Conservation (phyloP, 2,113 vertebrate species). For the Myodes glareolus region DNA sequence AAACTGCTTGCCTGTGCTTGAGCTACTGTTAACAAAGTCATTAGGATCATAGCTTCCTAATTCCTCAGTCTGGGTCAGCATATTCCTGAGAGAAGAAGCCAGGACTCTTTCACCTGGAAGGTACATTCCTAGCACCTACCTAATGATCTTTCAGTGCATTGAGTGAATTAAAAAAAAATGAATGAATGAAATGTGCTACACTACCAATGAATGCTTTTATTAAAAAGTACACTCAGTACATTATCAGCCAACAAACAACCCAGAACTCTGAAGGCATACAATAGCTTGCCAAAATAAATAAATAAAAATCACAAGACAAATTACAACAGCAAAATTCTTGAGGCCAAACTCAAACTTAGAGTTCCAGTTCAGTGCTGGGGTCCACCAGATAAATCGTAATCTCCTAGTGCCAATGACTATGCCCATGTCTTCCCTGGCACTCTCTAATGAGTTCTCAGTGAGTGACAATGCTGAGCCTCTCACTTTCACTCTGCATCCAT, state of each 20-base stretch:
- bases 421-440: neutral
- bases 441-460: slow-evolving; percentile 39
- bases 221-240: slow-evolving; percentile 46
- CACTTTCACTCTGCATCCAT: slow-evolving; percentile 51
- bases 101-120: neutral
- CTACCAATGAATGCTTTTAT: neutral
- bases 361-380: neutral
- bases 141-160: neutral
- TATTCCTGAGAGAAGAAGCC: slow-evolving; percentile 33
- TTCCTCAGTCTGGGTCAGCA: neutral
- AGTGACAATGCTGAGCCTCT: slow-evolving; percentile 45
- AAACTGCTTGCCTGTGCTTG: neutral
- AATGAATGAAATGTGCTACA: slow-evolving; percentile 6
- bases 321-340: neutral
- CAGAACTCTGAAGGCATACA: slow-evolving; percentile 27
- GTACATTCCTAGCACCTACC: slow-evolving; percentile 9
- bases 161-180: slow-evolving; percentile 26
- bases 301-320: neutral
- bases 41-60: slow-evolving; percentile 23
- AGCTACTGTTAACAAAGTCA: neutral
- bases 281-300: slow-evolving; percentile 39
- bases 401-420: neutral
- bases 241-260: slow-evolving; percentile 19
- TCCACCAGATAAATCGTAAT: neutral
- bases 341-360: slow-evolving; percentile 30